Base-by-base conservation (phyloP, 2,797 vertebrate species). In the Nyctalus aviator region DNA sequence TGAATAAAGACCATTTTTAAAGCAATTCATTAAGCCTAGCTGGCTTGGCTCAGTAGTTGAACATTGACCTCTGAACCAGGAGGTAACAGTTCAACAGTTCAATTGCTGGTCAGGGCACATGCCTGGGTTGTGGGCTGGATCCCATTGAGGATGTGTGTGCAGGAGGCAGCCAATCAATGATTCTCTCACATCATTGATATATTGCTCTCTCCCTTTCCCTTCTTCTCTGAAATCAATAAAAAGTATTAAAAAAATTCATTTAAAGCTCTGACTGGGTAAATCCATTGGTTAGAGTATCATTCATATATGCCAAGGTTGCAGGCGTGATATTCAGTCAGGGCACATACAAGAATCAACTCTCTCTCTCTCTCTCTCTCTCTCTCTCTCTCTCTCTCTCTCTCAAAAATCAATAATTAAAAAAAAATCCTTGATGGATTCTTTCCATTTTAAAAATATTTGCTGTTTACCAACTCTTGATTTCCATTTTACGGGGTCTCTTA, bases 391-490 rank as follows among this genome's bases (percentile, higher is more conserved):
- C 13, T 72, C 57, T 46, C 46, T 50, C 46, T 17, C 44, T 27
- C 37, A 41, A 41, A 41, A 41, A 7, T 41, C 71, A 72, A 17
- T 72, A 53, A 20, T 53, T 53, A 50, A 18, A 53, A 75, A 73
- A 46, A 48, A 48, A n/a, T 62, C 8, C 8, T 53, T 83, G 64
- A 91, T 72, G 8, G 23, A 90, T 46, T 88, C n/a, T 79, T 72
- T 94, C 44, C 20, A 14, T 88, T 82, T 83, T 50, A 85, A 88
- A 90, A 73, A 62, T 30, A 75, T 59, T 57, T 82, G 27, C 44
- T 83, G 3, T 79, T 10, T 11, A 32, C 68, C 11, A 44, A 27
- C 5, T 93, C 57, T 91, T 93, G 21, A 64, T 85, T 88, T 95
- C 57, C 32, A 41, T 96, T 83, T 83, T 86, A 88, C 85, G 57